phyloP scores from a whole-genome alignment of 2,797 vertebrate genomes.

The Manis javanica region DNA sequence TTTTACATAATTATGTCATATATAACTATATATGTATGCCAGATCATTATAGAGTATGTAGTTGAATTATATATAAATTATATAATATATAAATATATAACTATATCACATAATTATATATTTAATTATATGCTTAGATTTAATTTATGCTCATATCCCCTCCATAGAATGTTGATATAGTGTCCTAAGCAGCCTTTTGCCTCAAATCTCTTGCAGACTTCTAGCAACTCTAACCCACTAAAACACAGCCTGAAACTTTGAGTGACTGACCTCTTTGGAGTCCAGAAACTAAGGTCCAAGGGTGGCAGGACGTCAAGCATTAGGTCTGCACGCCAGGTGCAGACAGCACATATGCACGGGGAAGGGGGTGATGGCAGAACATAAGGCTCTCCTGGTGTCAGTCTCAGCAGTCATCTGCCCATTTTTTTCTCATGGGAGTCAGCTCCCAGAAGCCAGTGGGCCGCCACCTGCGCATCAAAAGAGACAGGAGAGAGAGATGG shows the following conservation, averaged over 20 bases:
- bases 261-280: neutral
- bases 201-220: constrained; percentile 2
- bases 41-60: neutral
- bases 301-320: neutral
- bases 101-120: neutral
- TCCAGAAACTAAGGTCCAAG: neutral
- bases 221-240: constrained; percentile 1
- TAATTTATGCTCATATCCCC: neutral
- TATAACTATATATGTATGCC: neutral
- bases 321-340: neutral
- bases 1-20: neutral
- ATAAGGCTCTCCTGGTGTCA: neutral
- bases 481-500: neutral
- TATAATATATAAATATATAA: neutral
- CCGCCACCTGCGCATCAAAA: neutral
- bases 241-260: neutral
- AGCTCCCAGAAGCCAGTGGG: constrained; percentile 7
- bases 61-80: neutral
- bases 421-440: neutral
- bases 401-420: neutral
- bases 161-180: neutral
- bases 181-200: neutral
- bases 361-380: neutral
- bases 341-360: neutral
- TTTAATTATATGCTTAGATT: neutral